Evolutionary conservation across 1,140 invertebrate genomes (phyloP).

Genomic region (Megalopta genalis): DNA sequence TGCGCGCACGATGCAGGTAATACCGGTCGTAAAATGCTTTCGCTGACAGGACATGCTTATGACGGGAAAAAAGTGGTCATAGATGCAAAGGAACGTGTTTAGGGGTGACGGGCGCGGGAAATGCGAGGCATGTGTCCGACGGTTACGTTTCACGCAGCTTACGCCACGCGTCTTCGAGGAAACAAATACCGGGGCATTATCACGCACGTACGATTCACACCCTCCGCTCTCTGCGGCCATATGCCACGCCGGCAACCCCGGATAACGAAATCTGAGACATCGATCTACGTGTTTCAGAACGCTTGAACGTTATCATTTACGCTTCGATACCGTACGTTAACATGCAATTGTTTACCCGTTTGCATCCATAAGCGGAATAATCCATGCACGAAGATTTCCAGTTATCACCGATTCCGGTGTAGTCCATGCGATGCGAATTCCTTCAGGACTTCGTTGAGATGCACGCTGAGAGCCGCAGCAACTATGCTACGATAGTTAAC

Average conservation of each 20-base stretch:
- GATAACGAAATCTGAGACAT: no score
- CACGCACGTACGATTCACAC: slow-evolving; percentile 1
- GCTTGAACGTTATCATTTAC: no score
- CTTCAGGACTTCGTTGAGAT: no score
- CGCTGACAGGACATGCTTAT: slow-evolving; percentile 62
- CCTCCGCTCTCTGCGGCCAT: not conserved
- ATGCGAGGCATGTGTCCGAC: slow-evolving; percentile 12
- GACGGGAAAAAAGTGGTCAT: slow-evolving; percentile 31
- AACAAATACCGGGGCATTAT: slow-evolving; percentile 4
- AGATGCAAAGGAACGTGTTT: not conserved
- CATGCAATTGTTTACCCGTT: no score
- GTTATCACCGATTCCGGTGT: no score
- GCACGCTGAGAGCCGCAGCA: no score
- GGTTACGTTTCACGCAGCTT: slow-evolving; percentile 32
- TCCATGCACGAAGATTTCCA: no score
- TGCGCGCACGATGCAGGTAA: slow-evolving; percentile 48
- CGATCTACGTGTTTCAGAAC: no score
- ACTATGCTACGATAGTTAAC: no score
- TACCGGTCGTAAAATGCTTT: slow-evolving; percentile 60
- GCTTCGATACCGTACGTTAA: no score
- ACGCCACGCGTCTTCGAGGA: slow-evolving; percentile 10
- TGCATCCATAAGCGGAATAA: no score
- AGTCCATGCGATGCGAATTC: no score
- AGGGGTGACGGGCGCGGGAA: slow-evolving; percentile 1
- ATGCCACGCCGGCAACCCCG: not conserved